Percentiles rank a stretch among this genome's conserved stretches.
Evolutionary conservation across 2,797 vertebrate species (phyloP).

Genomic region (Eurystomus glaucurus): DNA sequence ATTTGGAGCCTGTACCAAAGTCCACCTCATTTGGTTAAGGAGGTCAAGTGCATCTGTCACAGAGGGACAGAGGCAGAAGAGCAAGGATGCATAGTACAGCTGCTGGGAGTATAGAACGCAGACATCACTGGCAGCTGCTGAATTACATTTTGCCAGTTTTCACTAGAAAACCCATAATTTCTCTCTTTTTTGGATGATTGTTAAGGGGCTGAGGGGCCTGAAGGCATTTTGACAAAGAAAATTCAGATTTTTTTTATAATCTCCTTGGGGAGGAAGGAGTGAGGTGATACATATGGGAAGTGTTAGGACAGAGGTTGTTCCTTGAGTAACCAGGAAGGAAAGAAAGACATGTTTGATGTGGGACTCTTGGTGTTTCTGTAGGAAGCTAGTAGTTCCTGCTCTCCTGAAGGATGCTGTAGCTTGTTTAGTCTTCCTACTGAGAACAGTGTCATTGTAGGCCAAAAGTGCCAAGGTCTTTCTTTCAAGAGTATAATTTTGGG

Average conservation of each 20-base stretch:
- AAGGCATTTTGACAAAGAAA: neutral
- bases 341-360: neutral
- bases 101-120: neutral
- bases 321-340: neutral
- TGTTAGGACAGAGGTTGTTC: accelerated
- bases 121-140: neutral
- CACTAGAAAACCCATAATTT: neutral
- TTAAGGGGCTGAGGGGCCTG: neutral
- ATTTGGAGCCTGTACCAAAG: neutral
- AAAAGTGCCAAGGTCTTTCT: neutral
- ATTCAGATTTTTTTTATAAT: neutral
- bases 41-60: neutral
- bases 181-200: neutral
- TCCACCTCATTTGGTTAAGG: neutral
- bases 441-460: neutral
- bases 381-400: neutral
- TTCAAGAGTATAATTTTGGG: neutral
- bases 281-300: neutral
- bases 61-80: neutral
- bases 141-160: conserved; percentile 33
- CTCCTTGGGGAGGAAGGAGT: neutral
- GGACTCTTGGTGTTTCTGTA: neutral
- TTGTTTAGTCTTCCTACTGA: neutral
- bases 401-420: neutral
- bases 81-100: neutral